Base-by-base conservation (phyloP, 2,888 invertebrate species). In the Cephonodes hylas region DNA sequence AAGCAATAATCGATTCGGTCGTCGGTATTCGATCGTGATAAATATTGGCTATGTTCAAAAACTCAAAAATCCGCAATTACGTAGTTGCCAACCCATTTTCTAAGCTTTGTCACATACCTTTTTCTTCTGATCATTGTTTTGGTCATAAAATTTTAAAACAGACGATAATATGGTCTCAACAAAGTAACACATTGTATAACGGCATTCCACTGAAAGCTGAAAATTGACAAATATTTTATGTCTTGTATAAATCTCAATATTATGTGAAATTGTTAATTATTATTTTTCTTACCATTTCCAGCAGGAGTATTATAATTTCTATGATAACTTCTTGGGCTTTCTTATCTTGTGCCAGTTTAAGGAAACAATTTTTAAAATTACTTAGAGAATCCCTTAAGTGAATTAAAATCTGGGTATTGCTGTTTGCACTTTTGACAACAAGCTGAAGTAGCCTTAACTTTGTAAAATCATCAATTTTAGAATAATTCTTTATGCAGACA, bases 141-240 rank as follows among this genome's bases (percentile, higher is more conserved):
- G 86, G 64, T 91, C 90, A 73, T 93, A 93, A 65, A 85, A 85
- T 67, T 87, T 85, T 60, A 94, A 81, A 53, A 93, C 74, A 22
- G 79, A 67, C 1, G 89, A 83, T 38, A 93, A 71, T 38, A 89
- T 79, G 60, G 69, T 85, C 80, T 94, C 94, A 15, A 89, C 86
- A 70, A 94, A 94, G 66, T 88, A 85, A 69, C 94, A 94, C 64
- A 94, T 76, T 2, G 88, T 81, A 57, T 89, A 75, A 18, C 93
- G 89, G 63, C 88, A 86, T 71, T 94, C 94, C 8, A 85, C 78
- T 31, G 90, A 92, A 18, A 94, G 79, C 92, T 94, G 83, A 42
- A 73, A 85, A 73, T 64, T 64, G 66, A 64, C 59, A 59, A 3
- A 58, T 46, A 1, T 38, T 34, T 27, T 59, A 46, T 8, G 0